Conservation (phyloP, 2,113 vertebrate genomes). For the Speoplatyrhinus poulsoni region DNA sequence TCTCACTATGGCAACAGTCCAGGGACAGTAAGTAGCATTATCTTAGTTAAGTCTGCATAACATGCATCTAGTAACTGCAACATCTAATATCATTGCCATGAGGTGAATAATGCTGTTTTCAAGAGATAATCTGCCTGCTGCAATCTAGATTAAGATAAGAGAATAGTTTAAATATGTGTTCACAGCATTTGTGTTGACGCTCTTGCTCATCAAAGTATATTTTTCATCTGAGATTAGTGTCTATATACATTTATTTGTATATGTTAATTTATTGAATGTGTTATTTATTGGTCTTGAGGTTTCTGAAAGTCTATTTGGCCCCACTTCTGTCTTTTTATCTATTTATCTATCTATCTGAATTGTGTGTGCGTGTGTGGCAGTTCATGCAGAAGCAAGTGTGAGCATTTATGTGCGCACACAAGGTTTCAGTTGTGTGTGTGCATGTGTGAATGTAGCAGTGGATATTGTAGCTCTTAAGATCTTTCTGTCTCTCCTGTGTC, state of each 20-base stretch:
- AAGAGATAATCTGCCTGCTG: constrained; percentile 36
- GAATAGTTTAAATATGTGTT: constrained; percentile 17
- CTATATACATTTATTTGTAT: constrained; percentile 50
- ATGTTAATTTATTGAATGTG: constrained; percentile 66
- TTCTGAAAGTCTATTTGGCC: constrained; percentile 47
- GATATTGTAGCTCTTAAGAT: constrained; percentile 34
- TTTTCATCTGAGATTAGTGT: constrained; percentile 27
- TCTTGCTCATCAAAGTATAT: constrained; percentile 21
- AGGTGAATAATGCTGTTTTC: constrained; percentile 17
- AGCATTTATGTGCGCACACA: constrained; percentile 50
- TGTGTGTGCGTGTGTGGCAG: constrained; percentile 22
- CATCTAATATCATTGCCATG: constrained; percentile 19
- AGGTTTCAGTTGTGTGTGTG: constrained; percentile 50
- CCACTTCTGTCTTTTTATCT: constrained; percentile 29
- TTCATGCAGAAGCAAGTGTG: constrained; percentile 50
- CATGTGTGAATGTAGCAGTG: constrained; percentile 56
- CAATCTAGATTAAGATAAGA: constrained; percentile 25
- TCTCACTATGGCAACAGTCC: constrained; percentile 45
- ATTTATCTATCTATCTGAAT: constrained; percentile 57
- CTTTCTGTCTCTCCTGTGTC: constrained; percentile 61
- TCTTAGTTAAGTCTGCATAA: constrained; percentile 33
- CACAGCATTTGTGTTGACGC: constrained; percentile 9
- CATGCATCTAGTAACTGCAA: constrained; percentile 26
- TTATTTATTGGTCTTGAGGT: constrained; percentile 57
- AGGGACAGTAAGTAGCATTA: constrained; percentile 43